Percentiles rank a stretch among this genome's conserved stretches.
Evolutionary conservation across 2,113 vertebrate species (phyloP).

Genomic region (Sander lucioperca): DNA sequence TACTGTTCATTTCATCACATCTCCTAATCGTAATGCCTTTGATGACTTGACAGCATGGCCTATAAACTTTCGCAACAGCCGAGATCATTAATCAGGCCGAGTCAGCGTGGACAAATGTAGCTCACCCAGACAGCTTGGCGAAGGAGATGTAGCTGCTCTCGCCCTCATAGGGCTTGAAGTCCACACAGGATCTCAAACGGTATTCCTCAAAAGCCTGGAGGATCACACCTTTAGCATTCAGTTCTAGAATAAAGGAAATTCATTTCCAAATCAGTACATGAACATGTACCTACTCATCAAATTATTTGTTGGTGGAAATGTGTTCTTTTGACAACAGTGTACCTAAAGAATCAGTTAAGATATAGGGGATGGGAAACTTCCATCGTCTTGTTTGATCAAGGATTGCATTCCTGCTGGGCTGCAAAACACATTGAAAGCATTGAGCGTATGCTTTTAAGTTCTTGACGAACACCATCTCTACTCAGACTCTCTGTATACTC

Average conservation of each 20-base stretch:
- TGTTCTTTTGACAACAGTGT: slow-evolving; percentile 18
- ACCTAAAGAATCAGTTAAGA: slow-evolving; percentile 91
- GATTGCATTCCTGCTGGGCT: slow-evolving; percentile 86
- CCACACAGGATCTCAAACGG: slow-evolving; percentile 92
- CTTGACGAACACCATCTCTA: neutral
- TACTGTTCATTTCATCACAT: neutral
- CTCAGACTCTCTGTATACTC: slow-evolving; percentile 46
- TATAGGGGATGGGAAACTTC: slow-evolving; percentile 92
- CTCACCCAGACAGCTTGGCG: slow-evolving; percentile 88
- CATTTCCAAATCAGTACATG: neutral
- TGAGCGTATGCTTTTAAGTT: neutral
- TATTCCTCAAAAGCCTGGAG: slow-evolving; percentile 92
- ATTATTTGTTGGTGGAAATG: neutral
- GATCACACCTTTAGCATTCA: slow-evolving; percentile 92
- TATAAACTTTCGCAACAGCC: slow-evolving; percentile 38
- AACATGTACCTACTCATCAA: neutral
- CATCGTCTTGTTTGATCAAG: slow-evolving; percentile 84
- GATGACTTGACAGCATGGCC: neutral
- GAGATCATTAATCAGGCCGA: neutral
- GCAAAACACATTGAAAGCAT: slow-evolving; percentile 53
- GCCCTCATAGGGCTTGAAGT: slow-evolving; percentile 95
- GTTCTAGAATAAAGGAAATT: slow-evolving; percentile 54
- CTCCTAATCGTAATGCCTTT: slow-evolving; percentile 21
- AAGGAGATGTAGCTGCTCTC: slow-evolving; percentile 89
- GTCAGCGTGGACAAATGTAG: neutral